Base-by-base conservation (phyloP, 1,140 invertebrate genomes). In the Procambarus virginalis region DNA sequence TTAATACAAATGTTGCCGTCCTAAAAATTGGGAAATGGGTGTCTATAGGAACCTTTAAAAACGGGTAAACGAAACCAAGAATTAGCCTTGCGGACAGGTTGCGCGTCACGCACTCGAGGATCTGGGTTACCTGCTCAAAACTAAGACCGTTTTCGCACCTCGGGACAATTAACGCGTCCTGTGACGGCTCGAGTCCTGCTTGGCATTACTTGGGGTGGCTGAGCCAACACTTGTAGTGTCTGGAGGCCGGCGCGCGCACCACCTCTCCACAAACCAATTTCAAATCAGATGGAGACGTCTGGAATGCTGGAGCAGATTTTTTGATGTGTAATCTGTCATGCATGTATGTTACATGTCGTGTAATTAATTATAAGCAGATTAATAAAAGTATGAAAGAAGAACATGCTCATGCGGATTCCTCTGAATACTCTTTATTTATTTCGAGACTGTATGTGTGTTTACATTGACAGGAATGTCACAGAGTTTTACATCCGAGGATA, bases 51-150 rank as follows among this genome's bases (percentile, higher is more conserved):
- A 64, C 17, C 12, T 17, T 64, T 17, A 64, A 17, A 17, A 17
- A 17, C 12, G 12, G 60, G 4, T 64, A 22, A 68, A 48, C 9
- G 55, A 83, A 83, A n/a, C 64, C 81, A 48, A 68, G 46, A 34
- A 46, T 45, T 48, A 17, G 81, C 46, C 8, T 51, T 64, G 14
- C 58, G 64, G 81, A 70, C 55, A 70, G 20, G 2, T 46, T 12
- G 81, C 81, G 64, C 81, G 81, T 83, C 81, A 83, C 81, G 81
- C 81, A 73, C 68, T 22, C 68, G n/a, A 73, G 68, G 68, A 83
- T 83, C 81, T 83, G 60, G 81, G 81, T 83, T 83, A 83, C 81
- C 81, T 83, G 81, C 81, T 83, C 81, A 83, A 83, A 83, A 83
- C 81, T 83, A 83, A 83, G 55, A 83, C 81, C 81, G 64, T 83